These are phyloP conservation scores for Sebastes iracundus DNA, from an alignment of 2,797 vertebrate species.

Conservation along the genomic window DNA sequence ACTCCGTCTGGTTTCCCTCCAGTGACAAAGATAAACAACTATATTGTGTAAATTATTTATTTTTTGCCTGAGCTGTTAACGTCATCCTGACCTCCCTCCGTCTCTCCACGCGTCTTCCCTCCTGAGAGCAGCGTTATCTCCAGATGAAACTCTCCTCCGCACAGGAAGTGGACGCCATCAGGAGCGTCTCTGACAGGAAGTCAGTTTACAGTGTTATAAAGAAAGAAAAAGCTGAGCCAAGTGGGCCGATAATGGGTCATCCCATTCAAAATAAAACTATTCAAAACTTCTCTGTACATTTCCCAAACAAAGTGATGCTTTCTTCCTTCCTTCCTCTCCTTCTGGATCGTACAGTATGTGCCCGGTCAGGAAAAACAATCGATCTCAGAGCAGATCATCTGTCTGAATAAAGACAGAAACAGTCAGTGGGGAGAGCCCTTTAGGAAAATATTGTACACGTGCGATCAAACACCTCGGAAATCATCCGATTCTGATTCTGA, in stretches of 20 bases:
- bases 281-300: conserved; percentile 5
- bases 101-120: neutral
- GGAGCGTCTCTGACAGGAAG: conserved; percentile 43
- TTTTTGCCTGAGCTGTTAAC: neutral
- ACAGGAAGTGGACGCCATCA: conserved; percentile 35
- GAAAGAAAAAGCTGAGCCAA: conserved; percentile 1
- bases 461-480: neutral
- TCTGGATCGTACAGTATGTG: conserved; percentile 38
- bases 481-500: neutral
- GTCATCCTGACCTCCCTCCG: neutral
- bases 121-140: neutral
- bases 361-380: conserved; percentile 23
- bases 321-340: neutral
- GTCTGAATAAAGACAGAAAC: neutral
- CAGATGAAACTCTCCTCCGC: neutral
- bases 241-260: neutral
- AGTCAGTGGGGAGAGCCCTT: conserved; percentile 48
- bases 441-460: conserved; percentile 1
- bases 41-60: neutral
- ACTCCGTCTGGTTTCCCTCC: neutral
- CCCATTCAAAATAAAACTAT: neutral
- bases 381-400: neutral
- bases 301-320: conserved; percentile 11
- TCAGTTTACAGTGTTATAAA: conserved; percentile 10
- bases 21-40: neutral